Base-by-base conservation (phyloP, 2,113 vertebrate species). In the Cairina moschata region DNA sequence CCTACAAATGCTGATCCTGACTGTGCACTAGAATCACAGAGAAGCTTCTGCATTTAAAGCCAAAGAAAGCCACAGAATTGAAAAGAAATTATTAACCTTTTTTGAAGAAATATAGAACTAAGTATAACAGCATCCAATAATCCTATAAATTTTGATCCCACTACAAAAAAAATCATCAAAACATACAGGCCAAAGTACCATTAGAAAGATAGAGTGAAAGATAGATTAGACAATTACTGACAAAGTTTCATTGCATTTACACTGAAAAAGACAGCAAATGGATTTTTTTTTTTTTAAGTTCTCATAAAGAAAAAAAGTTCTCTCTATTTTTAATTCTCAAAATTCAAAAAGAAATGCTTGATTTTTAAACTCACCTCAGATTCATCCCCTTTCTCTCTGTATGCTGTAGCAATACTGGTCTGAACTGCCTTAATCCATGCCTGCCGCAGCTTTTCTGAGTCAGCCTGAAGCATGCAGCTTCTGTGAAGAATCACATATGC, bases 401-500 rank as follows among this genome's bases (percentile, higher is more conserved):
- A 99, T n/a, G 99, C 99, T 8, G 99, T 99, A 93, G 99, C 99
- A 52, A 99, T 99, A 90, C 99, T 99, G 97, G 99, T 99, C 97
- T 99, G 99, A 80, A 99, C 99, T 32, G 99, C 99, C 98, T 98
- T 99, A 96, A 99, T 99, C 99, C 99, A 99, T 0, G 99, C 99
- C 95, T 99, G 99, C 25, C 99, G 98, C 97, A 99, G 98, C 92
- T 99, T 99, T 90, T 99, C 99, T 0, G 99, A 99, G 97, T 99
- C 99, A 12, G 99, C 99, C 97, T 99, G 99, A 93, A 99, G 98
- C 98, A 99, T 99, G 90, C 99, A 99, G 97, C 99, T 99, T 97
- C 99, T 99, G 97, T 48, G 67, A 94, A 66, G 94, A 83, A 97
- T 16, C 91, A 38, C 67, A 54, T 0, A 15, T 18, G 44, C 0